Evolutionary conservation across 2,113 vertebrate genomes (phyloP), one percentile per base, ranked within the genome.

Genomic region (Butorides virescens): DNA sequence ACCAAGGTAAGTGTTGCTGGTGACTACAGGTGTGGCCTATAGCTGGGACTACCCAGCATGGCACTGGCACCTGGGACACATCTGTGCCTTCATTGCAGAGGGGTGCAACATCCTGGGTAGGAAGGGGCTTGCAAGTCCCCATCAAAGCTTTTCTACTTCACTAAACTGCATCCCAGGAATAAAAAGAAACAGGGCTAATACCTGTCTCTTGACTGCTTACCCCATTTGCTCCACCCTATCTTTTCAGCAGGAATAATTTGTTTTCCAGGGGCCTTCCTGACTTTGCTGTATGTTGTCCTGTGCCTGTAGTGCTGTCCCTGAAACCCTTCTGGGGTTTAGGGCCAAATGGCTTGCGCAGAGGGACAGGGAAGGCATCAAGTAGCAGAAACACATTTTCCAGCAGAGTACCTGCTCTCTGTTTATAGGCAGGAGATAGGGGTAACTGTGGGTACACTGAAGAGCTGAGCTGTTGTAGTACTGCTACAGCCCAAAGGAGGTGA

Each of bases 31-130:
- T 16, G 52, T 56, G 23, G 36, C 47, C 58, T 42, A 3, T 5
- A 3, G 0, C 0, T 4, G 27, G 30, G 46, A 32, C 10, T 21
- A 65, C 74, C 32, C 12, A 14, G 49, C 1, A 1, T 46, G 68
- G 70, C 29, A 15, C 53, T 52, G 8, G 3, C 17, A 14, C 22
- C 44, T 47, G 61, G 3, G 36, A 34, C 34, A 12, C 36, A 2
- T 7, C 37, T 26, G 9, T 36, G 47, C 49, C 62, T 34, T 50
- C 20, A 3, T 2, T 32, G 47, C 58, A 67, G 58, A 30, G 68
- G 29, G 10, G 15, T 47, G 55, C 58, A 46, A 23, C 14, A 11
- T 17, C 23, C 52, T 21, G 23, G 22, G 36, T 50, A 75, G 29
- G 29, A 66, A 84, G 11, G 36, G 36, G 32, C 46, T 56, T 88